Evolutionary conservation across 2,888 invertebrate species (phyloP), one percentile per base, ranked within the genome.

Genomic region (Terebella lapidaria): DNA sequence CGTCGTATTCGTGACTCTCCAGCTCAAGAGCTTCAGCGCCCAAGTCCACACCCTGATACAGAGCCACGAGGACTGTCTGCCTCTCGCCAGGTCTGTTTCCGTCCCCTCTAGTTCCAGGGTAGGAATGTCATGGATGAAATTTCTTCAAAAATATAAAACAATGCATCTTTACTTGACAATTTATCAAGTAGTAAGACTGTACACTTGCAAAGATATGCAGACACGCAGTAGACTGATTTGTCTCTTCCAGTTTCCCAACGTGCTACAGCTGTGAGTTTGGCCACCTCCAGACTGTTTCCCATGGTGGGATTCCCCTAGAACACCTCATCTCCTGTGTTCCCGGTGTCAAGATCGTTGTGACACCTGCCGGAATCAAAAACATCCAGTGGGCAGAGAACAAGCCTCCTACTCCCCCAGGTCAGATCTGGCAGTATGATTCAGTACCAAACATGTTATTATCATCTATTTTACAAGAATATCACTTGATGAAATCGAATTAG

Each of bases 271-370:
- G 87, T 15, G 87, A 87, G 74, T 90, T 89, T 77, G 85, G 86
- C 15, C 83, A 84, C 59, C 79, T 87, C n/a, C 72, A 75, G 30
- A 61, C 72, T n/a, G 74, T 74, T 4, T 71, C 71, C 29, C 61
- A 64, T 22, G 92, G 93, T 2, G 93, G 94, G 20, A 79, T 77
- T 25, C 89, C 92, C 0, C 80, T 96, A 59, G 96, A 96, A 78
- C 90, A 95, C 81, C 83, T 96, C 58, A 86, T 96, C 27, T 88
- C 92, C 55, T 92, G 91, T 77, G 86, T 93, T 10, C 86, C 87
- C 10, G 89, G 89, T 35, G 85, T 94, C 42, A 84, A 85, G 68
- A 80, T 87, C 46, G 62, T 68, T 28, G 79, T 82, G 52, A 82
- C 83, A 65, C 27, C 52, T 3, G 82, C 83, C 54, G 83, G 84